Evolutionary conservation across 2,888 invertebrate species (phyloP), one percentile per base, ranked within the genome.

Genomic region (Chloroclysta siterata): DNA sequence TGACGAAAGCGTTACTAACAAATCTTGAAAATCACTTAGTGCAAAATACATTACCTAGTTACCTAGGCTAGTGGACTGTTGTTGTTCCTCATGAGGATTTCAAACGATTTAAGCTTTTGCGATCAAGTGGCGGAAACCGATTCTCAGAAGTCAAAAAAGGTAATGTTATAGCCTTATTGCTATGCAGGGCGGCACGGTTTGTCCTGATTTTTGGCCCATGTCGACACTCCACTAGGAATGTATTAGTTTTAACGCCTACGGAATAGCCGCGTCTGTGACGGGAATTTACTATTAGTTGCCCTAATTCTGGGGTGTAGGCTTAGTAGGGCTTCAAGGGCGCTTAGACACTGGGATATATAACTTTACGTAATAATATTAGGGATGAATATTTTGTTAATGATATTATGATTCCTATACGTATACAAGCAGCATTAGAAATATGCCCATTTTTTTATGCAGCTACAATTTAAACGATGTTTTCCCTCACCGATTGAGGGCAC

Each of bases 191-290:
- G 82, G 80, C 83, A 76, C 78, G 66, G 74, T 68, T 72, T 74
- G 84, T 83, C 84, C 88, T 90, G 92, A 93, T 93, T 93, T 93
- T 91, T 89, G 78, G 86, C 81, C 79, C 84, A 84, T 83, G 89
- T 88, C 90, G 88, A 83, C 91, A 85, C 81, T 77, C 80, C 79
- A 79, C 80, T 81, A 80, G 84, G 90, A 90, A 92, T 90, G 88
- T 91, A 90, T 90, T 91, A 90, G 89, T 85, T 77, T 89, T 89
- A 87, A 86, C 87, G 85, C 84, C 83, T 82, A 82, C 85, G 77
- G 82, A 88, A 87, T 88, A 84, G 81, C 77, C 78, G 73, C 76
- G 80, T 84, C 83, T 79, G 88, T 85, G 89, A 82, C 74, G 73
- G 61, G 89, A 89, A 89, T 90, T 81, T 76, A 66, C 78, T 88